Evolutionary conservation across 2,797 vertebrate species (phyloP).

Genomic region (Rhinoraja longicauda): DNA sequence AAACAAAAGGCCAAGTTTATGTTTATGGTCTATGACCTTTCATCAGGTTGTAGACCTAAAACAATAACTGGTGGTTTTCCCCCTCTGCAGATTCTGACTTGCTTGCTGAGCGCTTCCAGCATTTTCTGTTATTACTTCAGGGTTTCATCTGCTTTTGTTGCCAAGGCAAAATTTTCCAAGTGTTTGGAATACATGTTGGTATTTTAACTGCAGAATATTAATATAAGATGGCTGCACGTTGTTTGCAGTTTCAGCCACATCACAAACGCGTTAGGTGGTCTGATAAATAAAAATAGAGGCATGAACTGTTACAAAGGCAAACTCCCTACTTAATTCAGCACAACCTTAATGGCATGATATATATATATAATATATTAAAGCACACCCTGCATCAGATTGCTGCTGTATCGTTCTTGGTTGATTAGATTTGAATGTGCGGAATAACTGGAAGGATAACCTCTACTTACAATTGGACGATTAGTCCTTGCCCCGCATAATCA

Average conservation of each 20-base stretch:
- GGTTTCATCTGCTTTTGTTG: constrained; percentile 11
- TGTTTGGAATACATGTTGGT: constrained; percentile 11
- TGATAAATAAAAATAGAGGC: constrained; percentile 30
- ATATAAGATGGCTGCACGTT: constrained; percentile 22
- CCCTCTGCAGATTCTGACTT: not conserved
- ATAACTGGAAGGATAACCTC: constrained; percentile 21
- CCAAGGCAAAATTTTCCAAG: constrained; percentile 9
- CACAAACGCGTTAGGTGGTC: not conserved
- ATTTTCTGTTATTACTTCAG: constrained; percentile 29
- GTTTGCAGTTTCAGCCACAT: constrained; percentile 4
- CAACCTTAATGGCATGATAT: constrained; percentile 15
- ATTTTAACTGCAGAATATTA: constrained; percentile 12
- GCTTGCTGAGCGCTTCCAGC: constrained; percentile 25
- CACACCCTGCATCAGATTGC: not conserved
- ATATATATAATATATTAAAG: no score
- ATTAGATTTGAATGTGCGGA: not conserved
- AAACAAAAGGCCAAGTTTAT: not conserved
- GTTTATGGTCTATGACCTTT: constrained; percentile 2
- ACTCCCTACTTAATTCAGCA: not conserved
- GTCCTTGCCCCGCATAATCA: constrained; percentile 14
- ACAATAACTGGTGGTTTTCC: not conserved
- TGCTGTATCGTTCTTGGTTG: constrained; percentile 11
- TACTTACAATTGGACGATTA: constrained; percentile 20
- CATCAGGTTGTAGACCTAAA: not conserved
- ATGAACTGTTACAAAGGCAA: constrained; percentile 21